These are phyloP conservation scores for Craterocephalus amniculus DNA, from an alignment of 2,797 vertebrate genomes.

Conservation along the genomic window DNA sequence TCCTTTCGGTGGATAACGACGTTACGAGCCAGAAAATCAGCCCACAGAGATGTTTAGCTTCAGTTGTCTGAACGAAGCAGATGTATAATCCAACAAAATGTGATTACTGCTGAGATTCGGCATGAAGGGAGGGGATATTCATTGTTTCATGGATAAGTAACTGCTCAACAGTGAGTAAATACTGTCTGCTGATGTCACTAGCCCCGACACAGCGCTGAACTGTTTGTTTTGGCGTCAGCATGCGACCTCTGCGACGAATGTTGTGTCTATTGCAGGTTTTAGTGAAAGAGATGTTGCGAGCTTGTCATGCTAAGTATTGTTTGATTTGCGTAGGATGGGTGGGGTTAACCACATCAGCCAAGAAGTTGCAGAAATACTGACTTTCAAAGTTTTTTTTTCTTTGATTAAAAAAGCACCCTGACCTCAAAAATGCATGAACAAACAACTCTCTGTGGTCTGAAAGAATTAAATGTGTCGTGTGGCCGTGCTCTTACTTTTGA, in stretches of 20 bases:
- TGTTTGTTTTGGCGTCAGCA: slow-evolving; percentile 32
- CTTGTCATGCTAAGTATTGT: slow-evolving; percentile 17
- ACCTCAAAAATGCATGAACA: slow-evolving; percentile 21
- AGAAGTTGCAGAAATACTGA: slow-evolving; percentile 26
- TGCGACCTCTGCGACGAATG: slow-evolving; percentile 11
- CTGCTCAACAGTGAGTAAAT: slow-evolving; percentile 24
- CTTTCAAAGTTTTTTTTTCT: slow-evolving; percentile 15
- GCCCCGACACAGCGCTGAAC: slow-evolving; percentile 28
- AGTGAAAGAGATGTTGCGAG: slow-evolving; percentile 27
- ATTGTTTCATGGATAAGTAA: slow-evolving; percentile 46
- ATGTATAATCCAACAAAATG: slow-evolving; percentile 54
- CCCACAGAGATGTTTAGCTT: slow-evolving; percentile 31
- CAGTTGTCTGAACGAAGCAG: slow-evolving; percentile 48
- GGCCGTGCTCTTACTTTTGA: slow-evolving; percentile 25
- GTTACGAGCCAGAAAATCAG: slow-evolving; percentile 38
- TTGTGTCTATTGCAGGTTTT: slow-evolving; percentile 12
- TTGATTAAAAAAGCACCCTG: slow-evolving; percentile 2
- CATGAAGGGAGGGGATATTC: slow-evolving; percentile 40
- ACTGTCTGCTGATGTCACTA: slow-evolving; percentile 16
- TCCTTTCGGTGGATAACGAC: slow-evolving; percentile 33
- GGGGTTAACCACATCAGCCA: slow-evolving; percentile 23
- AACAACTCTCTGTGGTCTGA: slow-evolving; percentile 32
- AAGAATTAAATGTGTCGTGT: slow-evolving; percentile 12
- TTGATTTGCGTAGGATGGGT: slow-evolving; percentile 2
- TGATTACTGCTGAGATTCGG: slow-evolving; percentile 25